A percentile compares a stretch with the other conserved stretches of the same genome.
phyloP scores from a whole-genome alignment of 1,140 invertebrate species.

The Asbolus verrucosus region DNA sequence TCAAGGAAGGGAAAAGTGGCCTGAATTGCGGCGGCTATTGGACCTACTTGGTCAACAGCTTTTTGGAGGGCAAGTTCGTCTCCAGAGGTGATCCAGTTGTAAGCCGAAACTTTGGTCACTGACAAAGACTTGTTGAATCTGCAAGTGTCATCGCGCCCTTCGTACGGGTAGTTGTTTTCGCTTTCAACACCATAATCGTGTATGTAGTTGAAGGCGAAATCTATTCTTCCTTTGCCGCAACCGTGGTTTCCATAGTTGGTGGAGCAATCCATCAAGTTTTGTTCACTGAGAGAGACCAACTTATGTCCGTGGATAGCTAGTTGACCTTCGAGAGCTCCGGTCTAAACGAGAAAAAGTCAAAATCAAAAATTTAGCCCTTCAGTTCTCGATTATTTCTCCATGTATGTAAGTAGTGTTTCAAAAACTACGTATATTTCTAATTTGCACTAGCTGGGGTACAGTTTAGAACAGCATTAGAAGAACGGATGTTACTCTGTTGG shows the following conservation, averaged over 20 bases:
- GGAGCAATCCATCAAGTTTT: constrained; percentile 54
- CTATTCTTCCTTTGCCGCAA: constrained; percentile 51
- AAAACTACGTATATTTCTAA: no score
- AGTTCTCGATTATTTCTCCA: no score
- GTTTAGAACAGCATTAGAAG: no score
- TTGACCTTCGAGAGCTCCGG: constrained; percentile 51
- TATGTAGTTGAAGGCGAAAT: constrained; percentile 61
- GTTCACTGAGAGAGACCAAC: constrained; percentile 50
- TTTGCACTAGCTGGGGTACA: no score
- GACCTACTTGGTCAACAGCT: constrained; percentile 90
- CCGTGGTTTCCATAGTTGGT: constrained; percentile 60
- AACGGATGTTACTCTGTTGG: no score
- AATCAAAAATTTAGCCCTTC: constrained; percentile 2
- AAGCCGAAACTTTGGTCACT: constrained; percentile 60
- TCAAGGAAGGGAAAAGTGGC: constrained; percentile 70
- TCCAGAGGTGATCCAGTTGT: constrained; percentile 65
- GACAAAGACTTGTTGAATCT: constrained; percentile 62
- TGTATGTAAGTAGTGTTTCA: no score
- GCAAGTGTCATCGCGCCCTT: constrained; percentile 42
- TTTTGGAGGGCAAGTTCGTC: constrained; percentile 73
- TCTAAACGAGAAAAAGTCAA: constrained; percentile 46
- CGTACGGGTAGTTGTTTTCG: constrained; percentile 53
- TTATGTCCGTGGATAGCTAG: constrained; percentile 36
- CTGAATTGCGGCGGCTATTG: constrained; percentile 90
- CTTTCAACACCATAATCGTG: constrained; percentile 65